Conservation (phyloP, 2,888 invertebrate species). For the Gari tellinella region DNA sequence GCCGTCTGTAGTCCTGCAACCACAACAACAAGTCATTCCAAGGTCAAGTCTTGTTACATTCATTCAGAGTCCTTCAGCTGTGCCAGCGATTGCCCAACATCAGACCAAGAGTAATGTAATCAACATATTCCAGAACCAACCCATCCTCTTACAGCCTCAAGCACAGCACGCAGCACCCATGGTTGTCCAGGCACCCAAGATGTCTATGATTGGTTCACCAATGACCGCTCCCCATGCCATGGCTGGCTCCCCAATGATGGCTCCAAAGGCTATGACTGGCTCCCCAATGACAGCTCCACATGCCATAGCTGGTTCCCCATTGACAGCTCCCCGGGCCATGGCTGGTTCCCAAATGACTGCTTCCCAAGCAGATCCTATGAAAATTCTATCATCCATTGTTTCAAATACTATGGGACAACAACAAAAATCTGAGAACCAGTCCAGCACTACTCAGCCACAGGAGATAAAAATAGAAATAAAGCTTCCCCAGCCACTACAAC, state of each 20-base stretch:
- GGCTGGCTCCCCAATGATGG: too few species aligned
- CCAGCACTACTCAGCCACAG: slow-evolving; percentile 33
- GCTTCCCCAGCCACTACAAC: slow-evolving; percentile 36
- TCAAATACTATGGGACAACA: slow-evolving; percentile 46
- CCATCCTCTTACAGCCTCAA: slow-evolving; percentile 9
- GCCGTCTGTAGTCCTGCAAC: too few species aligned
- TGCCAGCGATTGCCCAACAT: not conserved
- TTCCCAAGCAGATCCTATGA: slow-evolving; percentile 41
- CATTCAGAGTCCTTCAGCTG: not conserved
- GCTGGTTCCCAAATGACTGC: not conserved
- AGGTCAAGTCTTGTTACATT: too few species aligned
- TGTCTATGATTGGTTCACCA: not conserved
- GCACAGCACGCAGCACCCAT: not conserved
- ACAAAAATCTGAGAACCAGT: slow-evolving; percentile 14
- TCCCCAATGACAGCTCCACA: not conserved
- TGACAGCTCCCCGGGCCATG: slow-evolving; percentile 17
- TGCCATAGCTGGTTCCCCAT: too few species aligned
- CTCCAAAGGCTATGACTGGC: not conserved
- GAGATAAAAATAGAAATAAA: slow-evolving; percentile 77
- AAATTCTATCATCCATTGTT: slow-evolving; percentile 44
- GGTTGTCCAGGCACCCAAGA: not conserved
- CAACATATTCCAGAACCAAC: slow-evolving; percentile 4
- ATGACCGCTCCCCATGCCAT: too few species aligned
- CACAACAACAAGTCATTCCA: too few species aligned
- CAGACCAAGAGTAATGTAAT: not conserved